A percentile compares a stretch with the other conserved stretches of the same genome.
phyloP scores from a whole-genome alignment of 2,113 vertebrate species.

The Tiliqua scincoides region DNA sequence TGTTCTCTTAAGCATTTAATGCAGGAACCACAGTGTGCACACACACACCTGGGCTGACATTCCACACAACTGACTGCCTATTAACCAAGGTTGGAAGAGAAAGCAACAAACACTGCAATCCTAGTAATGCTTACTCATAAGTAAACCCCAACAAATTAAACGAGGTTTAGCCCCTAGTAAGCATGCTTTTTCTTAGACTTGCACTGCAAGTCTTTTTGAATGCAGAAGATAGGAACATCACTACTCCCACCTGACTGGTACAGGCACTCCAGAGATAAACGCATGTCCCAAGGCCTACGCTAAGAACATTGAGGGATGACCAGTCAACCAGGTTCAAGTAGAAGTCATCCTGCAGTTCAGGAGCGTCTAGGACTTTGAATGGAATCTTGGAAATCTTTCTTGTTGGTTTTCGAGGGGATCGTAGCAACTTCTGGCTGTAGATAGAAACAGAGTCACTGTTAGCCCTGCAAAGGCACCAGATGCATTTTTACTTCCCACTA shows the following conservation, averaged over 20 bases:
- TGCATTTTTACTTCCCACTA: not conserved
- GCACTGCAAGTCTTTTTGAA: not conserved
- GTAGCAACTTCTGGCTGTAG: conserved; percentile 91
- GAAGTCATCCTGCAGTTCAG: conserved; percentile 97
- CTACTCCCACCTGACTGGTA: conserved; percentile 89
- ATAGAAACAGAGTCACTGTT: not conserved
- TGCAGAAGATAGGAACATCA: not conserved
- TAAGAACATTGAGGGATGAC: conserved; percentile 97
- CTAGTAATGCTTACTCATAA: no score
- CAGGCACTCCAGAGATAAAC: conserved; percentile 99
- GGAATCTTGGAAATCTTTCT: conserved; percentile 99
- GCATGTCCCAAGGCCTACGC: conserved; percentile 95
- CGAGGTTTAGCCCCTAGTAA: no score
- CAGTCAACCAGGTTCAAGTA: conserved; percentile 99
- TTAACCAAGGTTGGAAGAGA: not conserved
- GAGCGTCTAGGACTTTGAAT: conserved; percentile 96
- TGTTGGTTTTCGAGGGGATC: conserved; percentile 95
- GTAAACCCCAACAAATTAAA: no score
- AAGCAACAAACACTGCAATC: no score
- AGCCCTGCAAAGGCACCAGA: not conserved
- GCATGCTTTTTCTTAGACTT: no score
- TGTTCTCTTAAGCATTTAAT: no score
- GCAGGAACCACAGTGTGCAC: no score
- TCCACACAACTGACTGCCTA: no score
- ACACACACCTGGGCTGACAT: no score